Percentiles rank a stretch among this genome's conserved stretches.
These are phyloP conservation scores for Aegotheles bennettii DNA, from an alignment of 2,113 vertebrate species.

Conservation along the genomic window DNA sequence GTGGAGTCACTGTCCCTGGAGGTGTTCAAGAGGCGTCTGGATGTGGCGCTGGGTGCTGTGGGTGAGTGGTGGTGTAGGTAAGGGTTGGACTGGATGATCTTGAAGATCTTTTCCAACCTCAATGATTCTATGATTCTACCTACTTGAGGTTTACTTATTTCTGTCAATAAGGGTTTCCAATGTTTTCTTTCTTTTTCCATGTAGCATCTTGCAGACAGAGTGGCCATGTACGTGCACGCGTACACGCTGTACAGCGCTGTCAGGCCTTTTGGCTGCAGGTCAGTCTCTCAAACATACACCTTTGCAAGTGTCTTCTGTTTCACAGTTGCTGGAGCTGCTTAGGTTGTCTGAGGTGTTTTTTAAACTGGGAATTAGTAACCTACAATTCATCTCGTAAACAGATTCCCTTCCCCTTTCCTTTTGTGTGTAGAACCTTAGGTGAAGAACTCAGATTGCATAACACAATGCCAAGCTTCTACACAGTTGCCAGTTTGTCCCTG, in stretches of 20 bases:
- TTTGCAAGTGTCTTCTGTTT: neutral
- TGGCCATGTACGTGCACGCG: conserved; percentile 98
- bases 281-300: neutral
- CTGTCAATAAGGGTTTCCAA: neutral
- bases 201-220: conserved; percentile 94
- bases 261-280: conserved; percentile 98
- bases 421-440: neutral
- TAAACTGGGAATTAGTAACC: neutral
- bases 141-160: neutral
- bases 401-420: neutral
- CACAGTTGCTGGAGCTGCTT: neutral
- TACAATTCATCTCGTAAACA: neutral
- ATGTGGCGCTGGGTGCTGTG: too few relatives aligned
- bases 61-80: too few relatives aligned
- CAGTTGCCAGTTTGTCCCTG: neutral
- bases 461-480: neutral
- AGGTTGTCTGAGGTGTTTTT: neutral
- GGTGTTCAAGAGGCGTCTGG: too few relatives aligned
- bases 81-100: too few relatives aligned
- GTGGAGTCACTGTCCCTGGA: too few relatives aligned
- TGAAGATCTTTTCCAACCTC: too few relatives aligned
- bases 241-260: conserved; percentile 98
- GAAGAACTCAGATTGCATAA: neutral
- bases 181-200: neutral
- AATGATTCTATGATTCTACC: too few relatives aligned